These are phyloP conservation scores for Gymnopithys bicolor DNA, from an alignment of 2,797 vertebrate species.

Conservation along the genomic window DNA sequence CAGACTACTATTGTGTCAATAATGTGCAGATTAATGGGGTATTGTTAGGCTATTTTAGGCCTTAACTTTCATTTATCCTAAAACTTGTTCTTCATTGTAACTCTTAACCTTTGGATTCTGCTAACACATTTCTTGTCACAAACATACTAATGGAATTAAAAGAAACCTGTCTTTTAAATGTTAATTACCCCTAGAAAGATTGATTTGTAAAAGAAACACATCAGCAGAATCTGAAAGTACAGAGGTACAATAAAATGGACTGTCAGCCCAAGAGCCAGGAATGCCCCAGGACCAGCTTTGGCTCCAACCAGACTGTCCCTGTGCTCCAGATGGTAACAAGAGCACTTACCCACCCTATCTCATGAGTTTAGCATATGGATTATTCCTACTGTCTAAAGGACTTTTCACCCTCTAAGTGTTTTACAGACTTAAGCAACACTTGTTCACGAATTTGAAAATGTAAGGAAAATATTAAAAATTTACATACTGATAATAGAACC, in stretches of 20 bases:
- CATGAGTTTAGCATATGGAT: not conserved
- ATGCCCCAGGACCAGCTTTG: not conserved
- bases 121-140: slow-evolving; percentile 69
- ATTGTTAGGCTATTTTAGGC: slow-evolving; percentile 70
- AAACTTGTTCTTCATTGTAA: slow-evolving; percentile 78
- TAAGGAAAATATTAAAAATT: slow-evolving; percentile 5
- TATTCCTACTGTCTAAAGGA: not conserved
- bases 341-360: not conserved
- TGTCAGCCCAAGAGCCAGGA: not conserved
- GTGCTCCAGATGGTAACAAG: not conserved
- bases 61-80: slow-evolving; percentile 75
- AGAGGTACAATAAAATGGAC: slow-evolving; percentile 1
- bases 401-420: not conserved
- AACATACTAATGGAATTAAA: slow-evolving; percentile 68
- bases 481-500: not conserved
- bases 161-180: slow-evolving; percentile 67
- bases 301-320: not conserved
- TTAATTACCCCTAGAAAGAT: slow-evolving; percentile 56
- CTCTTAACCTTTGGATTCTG: slow-evolving; percentile 76
- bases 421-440: not conserved
- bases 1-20: slow-evolving; percentile 72
- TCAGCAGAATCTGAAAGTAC: slow-evolving; percentile 39
- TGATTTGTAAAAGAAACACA: slow-evolving; percentile 62
- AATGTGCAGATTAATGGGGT: slow-evolving; percentile 73
- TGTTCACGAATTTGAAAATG: not conserved